Evolutionary conservation across 2,797 vertebrate species (phyloP), one percentile per base, ranked within the genome.

Genomic region (Enteromius afrohamiltoni): DNA sequence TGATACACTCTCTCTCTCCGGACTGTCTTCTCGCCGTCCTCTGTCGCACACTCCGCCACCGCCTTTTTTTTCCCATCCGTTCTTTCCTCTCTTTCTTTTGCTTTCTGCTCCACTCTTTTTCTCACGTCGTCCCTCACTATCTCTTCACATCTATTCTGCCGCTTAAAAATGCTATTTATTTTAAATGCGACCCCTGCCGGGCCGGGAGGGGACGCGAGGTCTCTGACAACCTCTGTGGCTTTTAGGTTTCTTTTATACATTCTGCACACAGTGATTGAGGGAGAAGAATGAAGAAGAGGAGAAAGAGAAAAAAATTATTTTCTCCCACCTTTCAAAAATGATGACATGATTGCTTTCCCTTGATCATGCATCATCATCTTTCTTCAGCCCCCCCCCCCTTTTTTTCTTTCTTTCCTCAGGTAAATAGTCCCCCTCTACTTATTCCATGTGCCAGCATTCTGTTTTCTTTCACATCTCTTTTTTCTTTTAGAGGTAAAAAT

Each of bases 321-420:
- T 98, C 96, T 98, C 96, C 97, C 96, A 96, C 97, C 97, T 98
- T 98, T 98, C 97, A 97, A 97, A 98, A 97, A 98, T 98, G 97
- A 99, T 99, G 97, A 98, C 98, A 99, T 99, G 98, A 99, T 99
- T 99, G 98, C 98, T 98, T 98, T 98, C 96, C 97, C 97, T 97
- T 98, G 97, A 99, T 99, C 97, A 98, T 98, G 98, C 98, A 98
- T 97, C 97, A 97, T 97, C 96, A 95, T 96, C 95, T 95, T 96
- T 96, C 95, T 95, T 94, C 95, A 96, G 79, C 64, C 95, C 85
- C 95, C 96, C 95, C 86, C 80, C 79, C 37, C 37, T 34, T 40
- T 88, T 85, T 96, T 95, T 96, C 94, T 80, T 80, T 93, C 95
- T 95, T 95, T 90, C 91, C 90, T 85, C 90, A 90, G 96, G 96